Evolutionary conservation across 2,113 vertebrate genomes (phyloP), one percentile per base, ranked within the genome.

Genomic region (Alligator mississippiensis): DNA sequence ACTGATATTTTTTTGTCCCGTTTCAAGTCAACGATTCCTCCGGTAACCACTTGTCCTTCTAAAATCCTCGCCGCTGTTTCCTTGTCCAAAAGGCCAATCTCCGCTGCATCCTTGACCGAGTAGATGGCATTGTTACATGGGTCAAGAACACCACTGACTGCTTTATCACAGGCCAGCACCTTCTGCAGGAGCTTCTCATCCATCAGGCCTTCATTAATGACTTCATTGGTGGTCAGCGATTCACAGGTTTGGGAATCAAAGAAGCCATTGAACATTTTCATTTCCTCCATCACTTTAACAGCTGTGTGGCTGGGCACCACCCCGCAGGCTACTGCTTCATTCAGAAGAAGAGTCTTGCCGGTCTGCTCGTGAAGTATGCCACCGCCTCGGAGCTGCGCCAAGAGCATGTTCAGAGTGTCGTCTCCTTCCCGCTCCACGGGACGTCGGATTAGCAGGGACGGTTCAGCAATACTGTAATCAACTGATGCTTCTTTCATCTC

Each of bases 41-140:
- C 99, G 25, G 99, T 98, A 1, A 97, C 98, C 78, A 99, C 98
- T 88, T 99, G 99, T 3, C 98, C 98, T 94, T 99, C 99, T 84
- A 99, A 94, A 90, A 99, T 97, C 87, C 97, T 98, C 95, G 92
- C 92, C 2, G 98, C 98, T 0, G 98, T 98, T 88, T 98, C 97
- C 38, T 97, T 95, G 93, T 99, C 98, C 77, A 99, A 97, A 34
- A 99, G 97, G n/a, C 99, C 99, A 34, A 94, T 70, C 1, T 96
- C 95, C 70, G 98, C 97, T 3, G 99, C 99, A 12, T 99, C 99
- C 85, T 95, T 98, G 87, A 99, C 22, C 21, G 99, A 98, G 85
- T 98, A 96, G 47, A 98, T 95, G 24, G 81, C 97, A 89, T 97
- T 98, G 90, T 91, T 98, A 94, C 77, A 85, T 2, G 98, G 98